A percentile compares a stretch with the other conserved stretches of the same genome.
Conservation (phyloP, 2,797 vertebrate species). For the Silurus lanzhouensis region DNA sequence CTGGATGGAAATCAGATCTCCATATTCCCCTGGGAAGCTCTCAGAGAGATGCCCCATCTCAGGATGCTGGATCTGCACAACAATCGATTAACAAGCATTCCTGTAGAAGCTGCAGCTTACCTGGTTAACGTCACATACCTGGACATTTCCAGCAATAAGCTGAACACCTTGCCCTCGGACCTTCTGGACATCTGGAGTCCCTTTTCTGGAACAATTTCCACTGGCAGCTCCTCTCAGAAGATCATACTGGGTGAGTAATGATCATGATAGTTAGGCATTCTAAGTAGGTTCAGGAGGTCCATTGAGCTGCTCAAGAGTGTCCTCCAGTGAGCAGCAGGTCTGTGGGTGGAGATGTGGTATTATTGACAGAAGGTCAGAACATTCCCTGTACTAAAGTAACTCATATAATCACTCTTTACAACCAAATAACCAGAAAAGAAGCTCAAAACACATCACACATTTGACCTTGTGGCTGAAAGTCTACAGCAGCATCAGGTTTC, state of each 20-base stretch:
- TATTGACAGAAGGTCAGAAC: neutral
- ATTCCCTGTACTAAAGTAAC: neutral
- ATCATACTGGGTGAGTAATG: slow-evolving; percentile 84
- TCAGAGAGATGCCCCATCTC: slow-evolving; percentile 86
- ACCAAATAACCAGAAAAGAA: neutral
- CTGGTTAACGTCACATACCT: slow-evolving; percentile 87
- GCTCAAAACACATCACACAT: neutral
- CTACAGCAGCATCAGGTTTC: neutral
- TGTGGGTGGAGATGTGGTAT: neutral
- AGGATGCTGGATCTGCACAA: slow-evolving; percentile 91
- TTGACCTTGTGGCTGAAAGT: too few relatives aligned
- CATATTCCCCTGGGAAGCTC: slow-evolving; percentile 89
- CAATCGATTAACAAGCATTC: slow-evolving; percentile 82
- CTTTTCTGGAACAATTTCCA: slow-evolving; percentile 71
- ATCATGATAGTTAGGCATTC: neutral
- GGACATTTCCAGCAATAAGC: slow-evolving; percentile 93
- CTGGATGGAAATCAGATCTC: slow-evolving; percentile 90
- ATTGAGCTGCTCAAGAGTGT: neutral
- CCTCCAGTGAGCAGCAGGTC: neutral
- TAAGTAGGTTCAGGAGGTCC: neutral
- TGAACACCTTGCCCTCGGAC: slow-evolving; percentile 86
- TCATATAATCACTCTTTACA: neutral
- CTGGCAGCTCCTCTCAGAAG: slow-evolving; percentile 73
- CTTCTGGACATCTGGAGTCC: slow-evolving; percentile 93
- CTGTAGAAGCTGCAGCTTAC: slow-evolving; percentile 77